Conservation (phyloP, 2,888 invertebrate species). For the Chaetogeoica ovagalla region DNA sequence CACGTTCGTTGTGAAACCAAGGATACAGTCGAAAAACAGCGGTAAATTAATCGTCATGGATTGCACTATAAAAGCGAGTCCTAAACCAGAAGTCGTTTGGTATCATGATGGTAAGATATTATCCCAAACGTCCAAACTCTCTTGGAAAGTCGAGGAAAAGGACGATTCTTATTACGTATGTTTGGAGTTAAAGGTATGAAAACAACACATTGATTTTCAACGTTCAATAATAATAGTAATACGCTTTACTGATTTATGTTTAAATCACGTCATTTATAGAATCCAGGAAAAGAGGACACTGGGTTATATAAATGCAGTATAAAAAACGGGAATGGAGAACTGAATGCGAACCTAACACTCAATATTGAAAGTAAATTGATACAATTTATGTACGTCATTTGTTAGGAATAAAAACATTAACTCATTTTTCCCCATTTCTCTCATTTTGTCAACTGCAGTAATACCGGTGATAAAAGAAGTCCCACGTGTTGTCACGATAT, state of each 20-base stretch:
- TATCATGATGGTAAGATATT: conserved; percentile 78
- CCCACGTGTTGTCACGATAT: conserved; percentile 86
- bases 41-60: conserved; percentile 87
- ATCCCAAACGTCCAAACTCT: conserved; percentile 78
- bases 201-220: too few species aligned
- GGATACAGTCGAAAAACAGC: conserved; percentile 80
- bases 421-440: not conserved
- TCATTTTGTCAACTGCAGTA: conserved; percentile 63
- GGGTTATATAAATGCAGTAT: conserved; percentile 98
- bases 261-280: conserved; percentile 60
- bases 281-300: conserved; percentile 93
- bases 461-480: conserved; percentile 92
- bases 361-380: conserved; percentile 90
- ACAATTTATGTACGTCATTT: not conserved
- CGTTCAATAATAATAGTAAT: too few species aligned
- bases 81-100: conserved; percentile 82
- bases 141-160: conserved; percentile 72
- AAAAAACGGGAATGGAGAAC: conserved; percentile 92
- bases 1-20: conserved; percentile 88
- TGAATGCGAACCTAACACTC: conserved; percentile 94
- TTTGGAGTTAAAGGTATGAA: conserved; percentile 70
- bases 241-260: too few species aligned
- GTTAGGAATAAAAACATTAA: not conserved
- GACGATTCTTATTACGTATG: conserved; percentile 83
- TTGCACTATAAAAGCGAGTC: conserved; percentile 80